phyloP scores from a whole-genome alignment of 2,888 invertebrate species.

The Drepana falcataria region DNA sequence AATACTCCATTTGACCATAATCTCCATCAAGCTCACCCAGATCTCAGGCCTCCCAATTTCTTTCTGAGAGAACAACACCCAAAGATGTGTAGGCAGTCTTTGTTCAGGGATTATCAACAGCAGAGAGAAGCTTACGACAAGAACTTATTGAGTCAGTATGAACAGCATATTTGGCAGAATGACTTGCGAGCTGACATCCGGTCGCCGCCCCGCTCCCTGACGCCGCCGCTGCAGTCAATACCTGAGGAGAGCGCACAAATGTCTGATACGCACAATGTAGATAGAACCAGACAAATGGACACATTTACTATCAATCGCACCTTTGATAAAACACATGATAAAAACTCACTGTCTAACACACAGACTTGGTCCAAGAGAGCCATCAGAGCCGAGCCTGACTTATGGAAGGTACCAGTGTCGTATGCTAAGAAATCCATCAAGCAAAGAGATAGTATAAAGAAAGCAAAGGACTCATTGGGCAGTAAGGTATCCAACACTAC shows the following conservation, averaged over 20 bases:
- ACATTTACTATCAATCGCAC: constrained; percentile 69
- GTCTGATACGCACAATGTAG: constrained; percentile 49
- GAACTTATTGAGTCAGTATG: constrained; percentile 30
- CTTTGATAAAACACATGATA: constrained; percentile 50
- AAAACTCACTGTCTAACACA: constrained; percentile 29
- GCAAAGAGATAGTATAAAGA: constrained; percentile 28
- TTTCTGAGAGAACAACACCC: constrained; percentile 41
- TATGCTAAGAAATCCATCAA: constrained; percentile 42
- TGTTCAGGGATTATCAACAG: constrained; percentile 57
- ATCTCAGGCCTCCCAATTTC: constrained; percentile 39
- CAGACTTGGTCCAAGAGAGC: constrained; percentile 65
- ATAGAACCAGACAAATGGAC: constrained; percentile 46
- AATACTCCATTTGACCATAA: constrained; percentile 44
- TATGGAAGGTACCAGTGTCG: constrained; percentile 59
- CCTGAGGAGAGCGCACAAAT: constrained; percentile 68
- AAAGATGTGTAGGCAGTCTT: constrained; percentile 57
- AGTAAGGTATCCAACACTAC: constrained; percentile 37
- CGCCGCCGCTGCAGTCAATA: constrained; percentile 66
- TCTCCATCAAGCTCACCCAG: constrained; percentile 32
- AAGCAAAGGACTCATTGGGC: constrained; percentile 34
- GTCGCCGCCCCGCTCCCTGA: constrained; percentile 60
- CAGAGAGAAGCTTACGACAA: constrained; percentile 40
- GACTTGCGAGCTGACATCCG: constrained; percentile 39
- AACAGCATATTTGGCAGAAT: constrained; percentile 58
- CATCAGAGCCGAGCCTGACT: constrained; percentile 50